A percentile compares a stretch with the other conserved stretches of the same genome.
Evolutionary conservation across 2,797 vertebrate genomes (phyloP).

Genomic region (Sebastes vulpes): DNA sequence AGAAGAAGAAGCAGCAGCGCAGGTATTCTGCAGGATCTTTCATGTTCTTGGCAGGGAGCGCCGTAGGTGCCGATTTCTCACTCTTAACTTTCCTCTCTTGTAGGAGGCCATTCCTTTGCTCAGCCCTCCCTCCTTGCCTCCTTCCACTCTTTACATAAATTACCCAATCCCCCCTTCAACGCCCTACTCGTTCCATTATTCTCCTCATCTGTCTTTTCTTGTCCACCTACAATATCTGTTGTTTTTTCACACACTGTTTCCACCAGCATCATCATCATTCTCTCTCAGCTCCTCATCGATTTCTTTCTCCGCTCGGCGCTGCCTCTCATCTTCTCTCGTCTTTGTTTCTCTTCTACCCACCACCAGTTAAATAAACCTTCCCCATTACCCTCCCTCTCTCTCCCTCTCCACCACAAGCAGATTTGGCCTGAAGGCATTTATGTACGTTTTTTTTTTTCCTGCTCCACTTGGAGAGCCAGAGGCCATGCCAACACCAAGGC

Average conservation of each 20-base stretch:
- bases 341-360: constrained; percentile 47
- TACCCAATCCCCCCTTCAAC: constrained; percentile 11
- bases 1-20: not conserved
- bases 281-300: constrained; percentile 59
- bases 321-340: constrained; percentile 43
- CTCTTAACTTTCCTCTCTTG: constrained; percentile 7
- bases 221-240: constrained; percentile 39
- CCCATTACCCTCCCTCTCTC: constrained; percentile 1
- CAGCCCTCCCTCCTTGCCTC: not conserved
- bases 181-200: constrained; percentile 22
- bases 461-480: constrained; percentile 59
- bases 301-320: constrained; percentile 31
- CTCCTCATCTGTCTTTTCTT: constrained; percentile 33
- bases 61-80: not conserved
- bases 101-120: constrained; percentile 11
- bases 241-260: constrained; percentile 25
- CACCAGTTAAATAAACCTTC: constrained; percentile 51
- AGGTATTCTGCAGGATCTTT: constrained; percentile 20
- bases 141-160: constrained; percentile 36
- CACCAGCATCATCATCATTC: constrained; percentile 20
- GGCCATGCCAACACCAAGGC: constrained; percentile 58
- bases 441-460: constrained; percentile 36
- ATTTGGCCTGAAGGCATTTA: constrained; percentile 54
- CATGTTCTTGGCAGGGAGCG: constrained; percentile 7
- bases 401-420: constrained; percentile 46